Evolutionary conservation across 2,888 invertebrate species (phyloP).

Genomic region (Drosophila demipolita): DNA sequence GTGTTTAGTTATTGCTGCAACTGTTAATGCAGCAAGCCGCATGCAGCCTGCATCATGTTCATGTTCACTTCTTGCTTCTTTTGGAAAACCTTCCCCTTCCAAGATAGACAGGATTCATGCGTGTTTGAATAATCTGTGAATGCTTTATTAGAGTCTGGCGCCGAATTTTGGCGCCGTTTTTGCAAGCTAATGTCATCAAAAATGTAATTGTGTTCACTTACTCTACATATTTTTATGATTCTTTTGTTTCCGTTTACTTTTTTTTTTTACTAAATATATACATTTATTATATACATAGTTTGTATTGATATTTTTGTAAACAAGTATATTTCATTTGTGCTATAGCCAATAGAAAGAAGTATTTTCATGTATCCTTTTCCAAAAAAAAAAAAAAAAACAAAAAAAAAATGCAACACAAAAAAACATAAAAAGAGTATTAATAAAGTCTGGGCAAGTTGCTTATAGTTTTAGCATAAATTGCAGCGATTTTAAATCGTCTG

Average conservation of each 20-base stretch:
- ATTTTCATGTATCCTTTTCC: slow-evolving; percentile 26
- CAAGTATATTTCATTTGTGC: slow-evolving; percentile 43
- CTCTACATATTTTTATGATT: slow-evolving; percentile 23
- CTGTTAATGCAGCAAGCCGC: not conserved
- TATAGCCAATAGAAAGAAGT: slow-evolving; percentile 17
- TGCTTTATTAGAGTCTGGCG: slow-evolving; percentile 35
- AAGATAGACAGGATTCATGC: slow-evolving; percentile 30
- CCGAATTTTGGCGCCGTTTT: slow-evolving; percentile 40
- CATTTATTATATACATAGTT: slow-evolving; percentile 34
- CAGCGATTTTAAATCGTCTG: slow-evolving; percentile 41
- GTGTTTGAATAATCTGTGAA: slow-evolving; percentile 27
- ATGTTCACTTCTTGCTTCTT: slow-evolving; percentile 18
- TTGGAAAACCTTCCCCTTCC: slow-evolving; percentile 9
- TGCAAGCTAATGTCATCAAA: slow-evolving; percentile 42
- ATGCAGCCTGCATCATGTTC: slow-evolving; percentile 18
- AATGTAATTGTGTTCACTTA: slow-evolving; percentile 48
- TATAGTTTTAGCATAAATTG: slow-evolving; percentile 19
- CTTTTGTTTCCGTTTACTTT: slow-evolving; percentile 16
- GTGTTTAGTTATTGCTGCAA: not conserved
- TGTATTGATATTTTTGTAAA: slow-evolving; percentile 65
- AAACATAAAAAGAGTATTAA: slow-evolving; percentile 32
- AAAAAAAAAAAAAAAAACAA: not conserved
- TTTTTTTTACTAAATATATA: slow-evolving; percentile 44
- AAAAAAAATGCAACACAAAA: not conserved
- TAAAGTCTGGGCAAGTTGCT: slow-evolving; percentile 33